Evolutionary conservation across 2,888 invertebrate species (phyloP).

Genomic region (Drosophila koepferae): DNA sequence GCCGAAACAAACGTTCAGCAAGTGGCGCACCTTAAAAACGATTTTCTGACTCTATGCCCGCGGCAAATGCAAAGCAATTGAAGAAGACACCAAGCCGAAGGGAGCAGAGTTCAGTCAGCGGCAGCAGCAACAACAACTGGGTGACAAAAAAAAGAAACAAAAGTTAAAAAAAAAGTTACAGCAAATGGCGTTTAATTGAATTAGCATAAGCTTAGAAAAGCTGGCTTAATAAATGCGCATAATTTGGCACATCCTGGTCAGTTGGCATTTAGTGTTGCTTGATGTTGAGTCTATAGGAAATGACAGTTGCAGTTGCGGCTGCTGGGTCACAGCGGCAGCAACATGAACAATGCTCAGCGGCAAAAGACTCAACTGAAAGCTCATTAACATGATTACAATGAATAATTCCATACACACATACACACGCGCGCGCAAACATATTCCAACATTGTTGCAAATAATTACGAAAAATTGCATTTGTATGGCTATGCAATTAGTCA

Average conservation of each 20-base stretch:
- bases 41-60: conserved; percentile 39
- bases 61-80: conserved; percentile 56
- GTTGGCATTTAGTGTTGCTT: conserved; percentile 53
- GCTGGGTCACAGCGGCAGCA: conserved; percentile 15
- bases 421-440: conserved; percentile 11
- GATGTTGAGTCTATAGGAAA: conserved; percentile 50
- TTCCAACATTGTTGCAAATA: conserved; percentile 59
- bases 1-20: conserved; percentile 74
- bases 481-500: conserved; percentile 77
- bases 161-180: neutral
- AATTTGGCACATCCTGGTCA: conserved; percentile 70
- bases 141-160: conserved; percentile 31
- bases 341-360: conserved; percentile 30
- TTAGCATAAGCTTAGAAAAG: conserved; percentile 69
- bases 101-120: conserved; percentile 54
- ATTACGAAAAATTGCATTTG: conserved; percentile 79
- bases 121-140: conserved; percentile 24
- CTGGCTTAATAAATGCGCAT: conserved; percentile 64
- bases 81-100: conserved; percentile 69
- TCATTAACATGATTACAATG: conserved; percentile 79
- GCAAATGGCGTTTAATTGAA: conserved; percentile 72
- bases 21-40: conserved; percentile 78
- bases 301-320: conserved; percentile 36
- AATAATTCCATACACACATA: conserved; percentile 52
- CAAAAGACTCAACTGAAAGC: conserved; percentile 44